Evolutionary conservation across 2,113 vertebrate genomes (phyloP), one percentile per base, ranked within the genome.

Genomic region (Misgurnus mizolepis): DNA sequence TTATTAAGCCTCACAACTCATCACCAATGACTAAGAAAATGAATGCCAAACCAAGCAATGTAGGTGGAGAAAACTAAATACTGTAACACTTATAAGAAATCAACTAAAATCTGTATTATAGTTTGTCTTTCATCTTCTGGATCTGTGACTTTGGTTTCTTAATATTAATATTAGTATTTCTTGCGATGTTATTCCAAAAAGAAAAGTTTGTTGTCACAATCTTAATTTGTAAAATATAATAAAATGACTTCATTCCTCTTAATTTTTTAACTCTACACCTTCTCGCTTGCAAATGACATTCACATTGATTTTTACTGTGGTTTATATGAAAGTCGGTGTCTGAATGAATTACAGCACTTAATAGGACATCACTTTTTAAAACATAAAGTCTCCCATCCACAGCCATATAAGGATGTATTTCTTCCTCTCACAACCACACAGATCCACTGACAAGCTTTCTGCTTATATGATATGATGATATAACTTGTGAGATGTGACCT

Each of bases 401-500:
- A 34, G 18, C 64, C 78, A 75, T 76, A 58, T 40, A 43, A 61
- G 41, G 64, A 22, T 64, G 27, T 56, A 22, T 70, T 15, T 55
- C n/a, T 72, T 39, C 41, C 68, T 39, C 43, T 66, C 6, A 5
- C 9, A 53, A 18, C 55, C 18, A 40, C 53, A 15, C 41, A 69
- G 10, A 82, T 60, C 62, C 53, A 56, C 70, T 69, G 14, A 67
- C 66, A 76, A 50, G 10, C 50, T 67, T 45, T 58, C 69, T 70
- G 53, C 74, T 60, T 77, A 43, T 34, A 40, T 39, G 49, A 45
- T 71, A 27, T 27, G 18, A 34, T 56, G 58, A 34, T 70, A 58
- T 80, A 75, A 70, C 69, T 73, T 82, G 60, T 49, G 77, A 39
- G 64, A 70, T 65, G 72, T 86, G 76, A 81, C 83, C 85, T 53